Evolutionary conservation across 2,888 invertebrate genomes (phyloP), one percentile per base, ranked within the genome.

Genomic region (Alsophila aescularia): DNA sequence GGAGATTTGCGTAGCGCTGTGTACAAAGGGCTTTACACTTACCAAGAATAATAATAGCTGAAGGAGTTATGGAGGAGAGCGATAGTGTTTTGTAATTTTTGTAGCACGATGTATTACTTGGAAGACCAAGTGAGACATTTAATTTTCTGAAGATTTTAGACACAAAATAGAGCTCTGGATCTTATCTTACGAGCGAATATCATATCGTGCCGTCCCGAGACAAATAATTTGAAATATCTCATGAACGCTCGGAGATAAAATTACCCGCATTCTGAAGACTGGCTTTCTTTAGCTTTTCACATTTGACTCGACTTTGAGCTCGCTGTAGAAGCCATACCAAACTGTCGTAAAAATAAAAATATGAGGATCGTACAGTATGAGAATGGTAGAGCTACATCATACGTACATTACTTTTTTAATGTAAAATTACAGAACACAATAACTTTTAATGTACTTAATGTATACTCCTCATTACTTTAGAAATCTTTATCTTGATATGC

Each of bases 271-370:
- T 55, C 60, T 56, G 21, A 49, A 24, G 44, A 53, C 16, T 52
- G 41, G 52, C 57, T 60, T 31, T 53, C 55, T 48, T 55, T 41
- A 36, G 36, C 34, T 45, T 52, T 39, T 42, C 55, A 49, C 53
- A 52, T 52, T 49, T 35, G 57, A 51, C 31, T 35, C 36, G 34
- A 55, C 42, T 53, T 42, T 37, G 32, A 53, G 24, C 32, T 43
- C 24, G 27, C 15, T 27, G 40, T 18, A 32, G 21, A 42, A 43
- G 27, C 37, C 29, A 21, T 40, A 40, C 39, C 34, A 10, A 48
- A 51, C 42, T 47, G 42, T 47, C 41, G 56, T 60, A 52, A 60
- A 62, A 65, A 58, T 59, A 57, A 58, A 57, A 64, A 60, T 56
- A 49, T 50, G 32, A 29, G 42, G 55, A 10, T 47, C n/a, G 47